Conservation (phyloP, 2,797 vertebrate genomes). For the Dendrocincla fuliginosa region DNA sequence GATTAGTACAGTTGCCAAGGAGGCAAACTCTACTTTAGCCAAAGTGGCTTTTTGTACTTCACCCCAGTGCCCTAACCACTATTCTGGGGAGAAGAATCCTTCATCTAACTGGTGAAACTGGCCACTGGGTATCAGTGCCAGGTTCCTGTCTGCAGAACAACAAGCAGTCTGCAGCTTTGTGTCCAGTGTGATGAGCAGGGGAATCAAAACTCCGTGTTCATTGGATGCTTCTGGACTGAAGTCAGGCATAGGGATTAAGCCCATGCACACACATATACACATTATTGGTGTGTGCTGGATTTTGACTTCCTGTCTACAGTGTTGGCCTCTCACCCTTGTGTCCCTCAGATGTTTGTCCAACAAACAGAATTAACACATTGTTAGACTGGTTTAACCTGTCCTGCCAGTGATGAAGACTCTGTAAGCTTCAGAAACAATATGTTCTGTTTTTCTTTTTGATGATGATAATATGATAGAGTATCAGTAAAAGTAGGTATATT, state of each 20-base stretch:
- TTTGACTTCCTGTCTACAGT: background rate
- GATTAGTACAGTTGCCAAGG: background rate
- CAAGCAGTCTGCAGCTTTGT: background rate
- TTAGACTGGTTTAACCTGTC: background rate
- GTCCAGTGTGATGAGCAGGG: background rate
- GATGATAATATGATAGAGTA: background rate
- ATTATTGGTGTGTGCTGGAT: background rate
- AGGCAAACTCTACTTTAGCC: background rate
- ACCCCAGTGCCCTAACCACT: background rate
- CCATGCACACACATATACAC: background rate
- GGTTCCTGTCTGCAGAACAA: background rate
- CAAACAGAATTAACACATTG: background rate
- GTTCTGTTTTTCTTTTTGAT: background rate
- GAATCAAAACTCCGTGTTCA: background rate
- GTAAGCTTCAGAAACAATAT: background rate
- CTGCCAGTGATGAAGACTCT: background rate
- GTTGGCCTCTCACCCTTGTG: accelerated
- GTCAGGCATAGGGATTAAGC: background rate
- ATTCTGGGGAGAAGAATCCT: background rate
- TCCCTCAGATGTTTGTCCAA: background rate
- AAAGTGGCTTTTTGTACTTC: background rate
- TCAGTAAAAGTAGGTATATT: background rate
- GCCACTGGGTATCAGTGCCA: background rate
- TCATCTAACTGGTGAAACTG: background rate
- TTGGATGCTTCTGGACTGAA: background rate